Evolutionary conservation across 2,888 invertebrate genomes (phyloP).

Genomic region (Neoscelio sp.): DNA sequence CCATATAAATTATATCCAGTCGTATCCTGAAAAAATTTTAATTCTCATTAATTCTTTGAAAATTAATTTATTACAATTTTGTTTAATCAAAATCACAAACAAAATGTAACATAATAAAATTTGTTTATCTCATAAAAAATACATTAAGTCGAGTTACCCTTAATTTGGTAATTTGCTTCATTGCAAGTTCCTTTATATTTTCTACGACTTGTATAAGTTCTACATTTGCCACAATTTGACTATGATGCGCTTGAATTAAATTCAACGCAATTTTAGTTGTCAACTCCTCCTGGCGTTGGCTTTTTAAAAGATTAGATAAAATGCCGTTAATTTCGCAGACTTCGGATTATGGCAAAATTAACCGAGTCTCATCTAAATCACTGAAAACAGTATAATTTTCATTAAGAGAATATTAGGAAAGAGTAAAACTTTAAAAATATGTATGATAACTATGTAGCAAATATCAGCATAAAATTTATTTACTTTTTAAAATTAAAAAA

Average conservation of each 20-base stretch:
- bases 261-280: slow-evolving; percentile 91
- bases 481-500: background rate
- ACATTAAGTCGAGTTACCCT: slow-evolving; percentile 83
- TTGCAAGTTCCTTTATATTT: slow-evolving; percentile 86
- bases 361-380: slow-evolving; percentile 95
- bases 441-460: too few species aligned
- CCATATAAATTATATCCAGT: slow-evolving; percentile 94
- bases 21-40: slow-evolving; percentile 86
- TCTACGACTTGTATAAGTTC: slow-evolving; percentile 88
- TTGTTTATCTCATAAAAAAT: background rate
- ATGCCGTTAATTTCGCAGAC: slow-evolving; percentile 91
- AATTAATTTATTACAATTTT: background rate
- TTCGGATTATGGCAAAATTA: slow-evolving; percentile 92
- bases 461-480: background rate
- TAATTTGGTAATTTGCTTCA: slow-evolving; percentile 85
- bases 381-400: too few species aligned
- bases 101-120: slow-evolving; percentile 29
- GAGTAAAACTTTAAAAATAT: too few species aligned
- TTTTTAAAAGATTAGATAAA: slow-evolving; percentile 87
- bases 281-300: slow-evolving; percentile 90
- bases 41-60: background rate
- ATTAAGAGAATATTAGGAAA: slow-evolving; percentile 57
- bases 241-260: slow-evolving; percentile 90
- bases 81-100: slow-evolving; percentile 33
- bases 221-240: slow-evolving; percentile 90